These are phyloP conservation scores for Coptodon rendalli DNA, from an alignment of 2,113 vertebrate genomes.

Conservation along the genomic window DNA sequence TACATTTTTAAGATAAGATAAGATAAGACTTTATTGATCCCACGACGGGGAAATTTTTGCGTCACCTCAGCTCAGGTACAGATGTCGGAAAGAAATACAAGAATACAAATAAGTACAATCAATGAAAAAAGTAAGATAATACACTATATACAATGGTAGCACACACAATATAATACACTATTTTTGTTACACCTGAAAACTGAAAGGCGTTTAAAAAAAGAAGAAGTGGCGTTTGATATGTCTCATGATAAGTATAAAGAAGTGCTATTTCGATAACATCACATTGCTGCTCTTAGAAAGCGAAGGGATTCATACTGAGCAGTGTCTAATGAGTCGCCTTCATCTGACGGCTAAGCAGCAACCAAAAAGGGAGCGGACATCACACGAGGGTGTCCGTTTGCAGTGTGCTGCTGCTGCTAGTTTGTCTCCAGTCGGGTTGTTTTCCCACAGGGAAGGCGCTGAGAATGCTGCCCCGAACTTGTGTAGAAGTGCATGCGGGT, in stretches of 20 bases:
- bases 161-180: no score
- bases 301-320: neutral
- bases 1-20: no score
- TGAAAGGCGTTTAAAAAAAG: neutral
- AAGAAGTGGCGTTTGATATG: neutral
- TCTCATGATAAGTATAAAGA: neutral
- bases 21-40: no score
- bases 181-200: neutral
- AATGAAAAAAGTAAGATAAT: no score
- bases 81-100: no score
- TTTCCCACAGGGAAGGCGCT: conserved; percentile 35
- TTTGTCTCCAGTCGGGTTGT: conserved; percentile 45
- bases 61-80: no score
- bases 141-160: no score
- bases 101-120: no score
- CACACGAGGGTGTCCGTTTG: conserved; percentile 55
- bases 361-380: neutral
- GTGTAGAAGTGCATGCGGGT: neutral
- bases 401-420: conserved; percentile 20
- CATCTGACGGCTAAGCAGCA: neutral
- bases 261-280: neutral
- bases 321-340: neutral
- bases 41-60: no score
- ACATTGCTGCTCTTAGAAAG: neutral
- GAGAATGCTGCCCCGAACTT: conserved; percentile 19